Evolutionary conservation across 2,113 vertebrate genomes (phyloP).

Genomic region (Scomber japonicus): DNA sequence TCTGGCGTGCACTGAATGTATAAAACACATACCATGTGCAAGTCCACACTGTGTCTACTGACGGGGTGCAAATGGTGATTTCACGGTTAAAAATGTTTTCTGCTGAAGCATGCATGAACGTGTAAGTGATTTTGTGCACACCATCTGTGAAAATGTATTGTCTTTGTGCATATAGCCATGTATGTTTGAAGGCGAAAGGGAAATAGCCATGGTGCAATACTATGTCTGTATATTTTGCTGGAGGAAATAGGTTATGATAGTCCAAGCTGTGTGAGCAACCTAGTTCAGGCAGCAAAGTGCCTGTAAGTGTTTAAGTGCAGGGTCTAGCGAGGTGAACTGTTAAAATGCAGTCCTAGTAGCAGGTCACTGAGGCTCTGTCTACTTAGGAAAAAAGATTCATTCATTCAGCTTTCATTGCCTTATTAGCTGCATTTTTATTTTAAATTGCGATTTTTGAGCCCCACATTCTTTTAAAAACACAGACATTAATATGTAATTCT

Average conservation of each 20-base stretch:
- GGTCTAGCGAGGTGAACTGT: slow-evolving; percentile 56
- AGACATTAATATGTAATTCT: neutral
- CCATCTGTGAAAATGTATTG: neutral
- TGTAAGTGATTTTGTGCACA: slow-evolving; percentile 1
- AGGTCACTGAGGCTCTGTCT: slow-evolving; percentile 42
- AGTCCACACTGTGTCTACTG: neutral
- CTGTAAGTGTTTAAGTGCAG: slow-evolving; percentile 63
- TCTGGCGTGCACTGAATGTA: slow-evolving; percentile 3
- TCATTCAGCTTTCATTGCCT: neutral
- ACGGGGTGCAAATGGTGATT: slow-evolving; percentile 24
- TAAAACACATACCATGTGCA: slow-evolving; percentile 10
- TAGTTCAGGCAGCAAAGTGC: slow-evolving; percentile 59
- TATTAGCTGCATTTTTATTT: neutral
- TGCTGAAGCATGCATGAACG: neutral
- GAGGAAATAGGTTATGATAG: slow-evolving; percentile 48
- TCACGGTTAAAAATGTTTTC: slow-evolving; percentile 13
- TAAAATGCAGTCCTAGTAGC: slow-evolving; percentile 33
- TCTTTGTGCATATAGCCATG: neutral
- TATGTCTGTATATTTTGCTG: slow-evolving; percentile 32
- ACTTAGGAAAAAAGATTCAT: slow-evolving; percentile 23
- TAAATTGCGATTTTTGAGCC: neutral
- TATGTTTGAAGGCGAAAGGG: neutral
- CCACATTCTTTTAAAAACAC: neutral
- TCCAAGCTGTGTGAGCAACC: slow-evolving; percentile 39
- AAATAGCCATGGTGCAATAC: neutral